Evolutionary conservation across 2,888 invertebrate species (phyloP).

Genomic region (Nezara viridula): DNA sequence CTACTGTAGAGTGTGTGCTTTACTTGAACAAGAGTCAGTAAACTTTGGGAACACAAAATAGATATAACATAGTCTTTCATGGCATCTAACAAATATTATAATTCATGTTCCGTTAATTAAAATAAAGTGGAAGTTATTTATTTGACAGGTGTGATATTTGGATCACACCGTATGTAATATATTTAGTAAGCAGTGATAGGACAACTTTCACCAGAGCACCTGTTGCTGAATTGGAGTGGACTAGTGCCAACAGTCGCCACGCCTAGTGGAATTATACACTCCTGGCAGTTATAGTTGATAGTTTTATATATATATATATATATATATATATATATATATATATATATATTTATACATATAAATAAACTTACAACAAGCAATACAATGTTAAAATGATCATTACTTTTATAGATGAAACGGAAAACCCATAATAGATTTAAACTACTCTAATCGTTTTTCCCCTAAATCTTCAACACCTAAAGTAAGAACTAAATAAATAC

Average conservation of each 20-base stretch:
- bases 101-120: no score
- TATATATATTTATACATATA: no score
- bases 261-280: neutral
- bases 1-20: neutral
- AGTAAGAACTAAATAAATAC: no score
- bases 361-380: no score
- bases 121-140: no score
- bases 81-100: neutral
- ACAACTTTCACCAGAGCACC: conserved; percentile 6
- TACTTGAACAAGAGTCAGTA: neutral
- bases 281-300: neutral
- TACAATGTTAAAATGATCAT: no score
- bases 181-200: neutral
- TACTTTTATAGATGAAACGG: no score
- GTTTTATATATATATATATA: no score
- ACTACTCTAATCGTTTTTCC: no score
- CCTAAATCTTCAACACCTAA: no score
- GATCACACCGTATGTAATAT: neutral
- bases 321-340: no score
- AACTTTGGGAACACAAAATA: neutral
- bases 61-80: neutral
- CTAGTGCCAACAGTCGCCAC: neutral
- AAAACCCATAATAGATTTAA: no score
- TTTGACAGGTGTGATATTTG: neutral
- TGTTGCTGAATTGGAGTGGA: neutral